Base-by-base conservation (phyloP, 2,888 invertebrate species). In the Spilosoma lubricipeda region DNA sequence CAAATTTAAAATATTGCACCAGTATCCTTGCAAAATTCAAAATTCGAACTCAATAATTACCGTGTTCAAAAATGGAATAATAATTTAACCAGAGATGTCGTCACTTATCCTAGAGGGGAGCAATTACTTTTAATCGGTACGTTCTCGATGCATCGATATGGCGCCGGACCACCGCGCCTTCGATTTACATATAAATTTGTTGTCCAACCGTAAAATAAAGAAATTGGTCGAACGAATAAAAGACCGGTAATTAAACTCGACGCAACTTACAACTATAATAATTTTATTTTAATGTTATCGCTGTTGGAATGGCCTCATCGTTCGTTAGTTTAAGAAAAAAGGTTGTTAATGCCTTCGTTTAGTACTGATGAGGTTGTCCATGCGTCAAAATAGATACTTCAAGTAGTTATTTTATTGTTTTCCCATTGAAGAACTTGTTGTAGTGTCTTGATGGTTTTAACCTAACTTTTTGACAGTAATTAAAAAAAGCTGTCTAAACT, bases 101-200 rank as follows among this genome's bases (percentile, higher is more conserved):
- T 82, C 84, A 81, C 77, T 81, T 80, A 79, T 80, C 83, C 81
- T 88, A 89, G 87, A 87, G 84, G 79, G 75, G 82, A 80, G 82
- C 85, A 88, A 91, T 91, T 91, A 90, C 85, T 88, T 90, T 88
- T 89, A 90, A 91, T 91, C 90, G 90, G 87, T 85, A 86, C 80
- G 45, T 72, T 72, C 63, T 83, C 84, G 85, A 83, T 85, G 79
- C 86, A 87, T 90, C 88, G 87, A 88, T 81, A 80, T 74, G 84
- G 86, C 87, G 88, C 87, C 86, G 86, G 89, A 95, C 95, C 95
- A 95, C 95, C 94, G 90, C 88, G 91, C 90, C 85, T 85, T 86
- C 90, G 90, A 95, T 95, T 95, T 92, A 93, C 95, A 95, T 95
- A 94, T 94, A 93, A 95, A 95, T 95, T 93, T 92, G 94, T 93